These are phyloP conservation scores for Zaprionus ornatus DNA, from an alignment of 1,140 invertebrate species.

Conservation along the genomic window DNA sequence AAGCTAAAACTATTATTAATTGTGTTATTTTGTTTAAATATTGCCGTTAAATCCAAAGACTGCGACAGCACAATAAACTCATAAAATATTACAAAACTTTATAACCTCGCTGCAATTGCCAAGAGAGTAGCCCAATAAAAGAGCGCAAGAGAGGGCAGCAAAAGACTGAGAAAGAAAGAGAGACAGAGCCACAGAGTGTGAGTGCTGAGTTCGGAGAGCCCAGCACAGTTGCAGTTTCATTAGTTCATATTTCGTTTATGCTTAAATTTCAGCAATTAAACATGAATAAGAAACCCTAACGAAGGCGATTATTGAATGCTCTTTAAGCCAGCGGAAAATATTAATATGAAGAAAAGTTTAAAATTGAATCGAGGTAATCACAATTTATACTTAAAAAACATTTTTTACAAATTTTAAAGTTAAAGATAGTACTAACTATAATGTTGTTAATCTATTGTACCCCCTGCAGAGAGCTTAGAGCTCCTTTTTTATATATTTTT, in stretches of 20 bases:
- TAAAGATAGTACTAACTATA: too few relatives aligned
- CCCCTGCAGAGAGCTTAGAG: too few relatives aligned
- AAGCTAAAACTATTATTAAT: conserved; percentile 11
- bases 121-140: conserved; percentile 32
- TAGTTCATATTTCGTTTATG: conserved; percentile 47
- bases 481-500: too few relatives aligned
- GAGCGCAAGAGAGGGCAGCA: conserved; percentile 5
- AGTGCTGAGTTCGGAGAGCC: conserved; percentile 9
- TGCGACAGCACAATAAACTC: conserved; percentile 46
- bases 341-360: too few relatives aligned
- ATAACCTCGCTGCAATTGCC: conserved; percentile 63
- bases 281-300: neutral
- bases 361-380: too few relatives aligned
- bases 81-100: conserved; percentile 61
- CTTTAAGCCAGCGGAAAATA: too few relatives aligned
- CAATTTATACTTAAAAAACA: too few relatives aligned
- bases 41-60: conserved; percentile 36
- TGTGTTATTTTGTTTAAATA: conserved; percentile 18
- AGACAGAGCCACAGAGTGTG: neutral
- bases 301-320: neutral
- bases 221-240: conserved; percentile 46
- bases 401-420: too few relatives aligned
- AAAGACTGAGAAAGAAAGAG: neutral
- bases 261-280: conserved; percentile 42
- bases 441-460: too few relatives aligned